These are phyloP conservation scores for Drosophila anomalata DNA, from an alignment of 2,888 invertebrate species.

Conservation along the genomic window DNA sequence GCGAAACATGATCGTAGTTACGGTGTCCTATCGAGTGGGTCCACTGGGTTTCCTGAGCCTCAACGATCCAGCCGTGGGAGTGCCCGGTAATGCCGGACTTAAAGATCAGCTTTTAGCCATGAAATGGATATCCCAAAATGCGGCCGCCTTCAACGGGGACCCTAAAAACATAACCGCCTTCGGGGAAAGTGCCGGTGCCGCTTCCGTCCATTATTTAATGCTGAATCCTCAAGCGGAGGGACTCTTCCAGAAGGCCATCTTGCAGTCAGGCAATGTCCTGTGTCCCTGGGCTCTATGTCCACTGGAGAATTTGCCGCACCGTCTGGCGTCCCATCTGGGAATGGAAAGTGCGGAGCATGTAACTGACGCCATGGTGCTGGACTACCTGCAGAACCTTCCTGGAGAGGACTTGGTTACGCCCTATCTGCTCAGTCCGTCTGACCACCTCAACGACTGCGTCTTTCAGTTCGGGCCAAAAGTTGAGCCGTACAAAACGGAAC, in stretches of 20 bases:
- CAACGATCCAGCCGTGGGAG: constrained; percentile 82
- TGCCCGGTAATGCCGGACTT: constrained; percentile 85
- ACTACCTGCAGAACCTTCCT: constrained; percentile 59
- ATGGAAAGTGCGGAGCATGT: constrained; percentile 64
- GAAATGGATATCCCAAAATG: constrained; percentile 84
- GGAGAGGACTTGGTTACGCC: constrained; percentile 64
- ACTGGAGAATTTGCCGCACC: constrained; percentile 62
- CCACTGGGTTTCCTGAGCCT: constrained; percentile 84
- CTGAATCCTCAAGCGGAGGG: constrained; percentile 83
- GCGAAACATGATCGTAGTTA: constrained; percentile 84
- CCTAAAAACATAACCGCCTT: constrained; percentile 84
- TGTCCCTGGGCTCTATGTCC: constrained; percentile 75
- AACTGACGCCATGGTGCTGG: constrained; percentile 65
- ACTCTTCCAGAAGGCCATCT: constrained; percentile 81
- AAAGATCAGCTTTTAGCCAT: constrained; percentile 85
- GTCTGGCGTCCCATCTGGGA: constrained; percentile 73
- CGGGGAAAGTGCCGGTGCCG: constrained; percentile 85
- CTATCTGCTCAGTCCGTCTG: constrained; percentile 69
- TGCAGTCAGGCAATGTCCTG: constrained; percentile 80
- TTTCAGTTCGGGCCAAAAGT: constrained; percentile 81
- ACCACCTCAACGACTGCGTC: constrained; percentile 72
- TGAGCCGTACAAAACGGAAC: constrained; percentile 76
- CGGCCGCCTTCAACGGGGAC: constrained; percentile 84
- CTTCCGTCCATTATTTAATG: constrained; percentile 84
- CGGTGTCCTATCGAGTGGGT: constrained; percentile 84